Evolutionary conservation across 1,140 invertebrate genomes (phyloP), one percentile per base, ranked within the genome.

Genomic region (Drosophila mojavensis): DNA sequence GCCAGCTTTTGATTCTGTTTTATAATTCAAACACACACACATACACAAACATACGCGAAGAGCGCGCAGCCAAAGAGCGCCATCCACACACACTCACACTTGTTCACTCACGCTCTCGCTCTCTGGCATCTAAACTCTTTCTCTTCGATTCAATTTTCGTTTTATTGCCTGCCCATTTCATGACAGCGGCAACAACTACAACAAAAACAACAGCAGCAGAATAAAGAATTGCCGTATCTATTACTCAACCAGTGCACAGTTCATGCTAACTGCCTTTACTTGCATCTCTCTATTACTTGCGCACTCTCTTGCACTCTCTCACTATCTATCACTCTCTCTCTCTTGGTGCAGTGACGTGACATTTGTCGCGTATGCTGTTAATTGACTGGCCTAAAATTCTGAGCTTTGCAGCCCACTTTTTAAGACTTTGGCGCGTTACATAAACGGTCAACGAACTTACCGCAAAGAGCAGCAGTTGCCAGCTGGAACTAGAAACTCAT

Each of bases 1-100:
- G 74, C 4, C 80, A 81, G 85, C 80, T 89, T 89, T 89, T 89
- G 84, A 89, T 89, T 89, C 84, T 89, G 84, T 89, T 89, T 89
- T 89, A 89, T 89, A 89, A 89, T 84, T 84, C 83, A 73, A 56
- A 76, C 59, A 41, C 51, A 61, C 9, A 26, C 24, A 53, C n/a
- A 17, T 24, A 1, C 50, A 54, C 30, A 36, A 15, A 7, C 24
- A 30, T 17, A 61, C 10, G 13, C 33, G 11, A 43, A 55, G 59
- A 30, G 64, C 30, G 70, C 24, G 20, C 65, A 28, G 47, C 15
- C 28, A 30, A 70, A 71, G 69, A 62, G 74, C n/a, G 39, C 30
- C 26, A 28, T 33, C 13, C 28, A 26, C 45, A 4, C 45, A 45
- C 15, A 10, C 26, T 10, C 28, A 15, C 10, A 6, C 9, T 30